Conservation (phyloP, 2,113 vertebrate genomes). For the Colaptes auratus region DNA sequence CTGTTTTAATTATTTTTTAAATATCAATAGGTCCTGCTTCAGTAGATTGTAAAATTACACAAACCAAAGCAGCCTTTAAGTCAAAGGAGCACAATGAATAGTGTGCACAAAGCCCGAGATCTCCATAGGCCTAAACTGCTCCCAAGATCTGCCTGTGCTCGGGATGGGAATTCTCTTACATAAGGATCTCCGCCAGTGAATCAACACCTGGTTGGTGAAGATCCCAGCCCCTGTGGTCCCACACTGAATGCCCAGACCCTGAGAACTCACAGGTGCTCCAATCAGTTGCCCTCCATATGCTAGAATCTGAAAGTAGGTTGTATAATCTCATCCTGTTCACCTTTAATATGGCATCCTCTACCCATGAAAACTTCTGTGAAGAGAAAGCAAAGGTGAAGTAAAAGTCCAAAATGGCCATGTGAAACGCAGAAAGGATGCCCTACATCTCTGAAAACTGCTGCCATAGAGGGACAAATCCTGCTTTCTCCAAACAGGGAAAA, state of each 20-base stretch:
- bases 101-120: background rate
- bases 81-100: constrained; percentile 23
- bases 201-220: background rate
- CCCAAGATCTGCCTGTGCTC: background rate
- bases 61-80: constrained; percentile 40
- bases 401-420: background rate
- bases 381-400: background rate
- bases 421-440: background rate
- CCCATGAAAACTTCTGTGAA: background rate
- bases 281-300: background rate
- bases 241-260: fast-evolving
- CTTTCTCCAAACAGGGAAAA: background rate
- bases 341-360: background rate
- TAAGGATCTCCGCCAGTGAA: background rate
- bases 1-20: constrained; percentile 70
- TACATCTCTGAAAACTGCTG: background rate
- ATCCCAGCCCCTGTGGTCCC: background rate
- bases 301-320: background rate
- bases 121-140: background rate
- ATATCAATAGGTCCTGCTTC: constrained; percentile 65
- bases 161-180: background rate
- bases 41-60: constrained; percentile 63
- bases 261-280: background rate
- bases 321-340: background rate
- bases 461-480: background rate